Percentiles rank a stretch among this genome's conserved stretches.
Conservation (phyloP, 2,888 invertebrate genomes). For the Thysanoteuthis rhombus region DNA sequence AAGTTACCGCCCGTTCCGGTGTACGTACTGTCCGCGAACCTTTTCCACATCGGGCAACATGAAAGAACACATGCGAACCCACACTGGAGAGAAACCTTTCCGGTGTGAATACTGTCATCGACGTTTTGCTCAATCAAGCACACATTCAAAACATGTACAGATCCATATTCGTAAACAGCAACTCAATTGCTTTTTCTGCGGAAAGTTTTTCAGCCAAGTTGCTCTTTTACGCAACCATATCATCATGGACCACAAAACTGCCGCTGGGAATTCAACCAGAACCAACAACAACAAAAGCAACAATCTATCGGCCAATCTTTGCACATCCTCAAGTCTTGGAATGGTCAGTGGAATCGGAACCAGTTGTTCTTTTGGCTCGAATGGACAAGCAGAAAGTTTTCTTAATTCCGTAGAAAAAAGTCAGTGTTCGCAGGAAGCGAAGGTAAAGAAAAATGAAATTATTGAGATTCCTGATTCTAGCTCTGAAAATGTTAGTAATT, state of each 20-base stretch:
- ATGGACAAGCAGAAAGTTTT: neutral
- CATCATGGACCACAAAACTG: neutral
- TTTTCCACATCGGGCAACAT: constrained; percentile 1
- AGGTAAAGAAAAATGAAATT: neutral
- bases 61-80: neutral
- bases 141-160: neutral
- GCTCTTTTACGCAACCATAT: neutral
- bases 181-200: neutral
- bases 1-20: neutral
- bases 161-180: neutral
- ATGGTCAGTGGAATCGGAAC: neutral
- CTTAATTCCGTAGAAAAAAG: neutral
- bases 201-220: neutral
- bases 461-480: neutral
- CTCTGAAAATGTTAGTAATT: neutral
- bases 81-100: neutral
- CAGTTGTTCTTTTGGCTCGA: neutral
- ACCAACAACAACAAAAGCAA: no score
- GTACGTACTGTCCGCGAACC: neutral
- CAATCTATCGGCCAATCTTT: neutral
- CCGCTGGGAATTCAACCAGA: neutral
- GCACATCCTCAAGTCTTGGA: neutral
- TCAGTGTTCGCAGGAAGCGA: neutral
- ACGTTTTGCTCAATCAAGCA: neutral
- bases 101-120: constrained; percentile 13